phyloP scores from a whole-genome alignment of 2,113 vertebrate genomes.

The Nyctereutes procyonoides region DNA sequence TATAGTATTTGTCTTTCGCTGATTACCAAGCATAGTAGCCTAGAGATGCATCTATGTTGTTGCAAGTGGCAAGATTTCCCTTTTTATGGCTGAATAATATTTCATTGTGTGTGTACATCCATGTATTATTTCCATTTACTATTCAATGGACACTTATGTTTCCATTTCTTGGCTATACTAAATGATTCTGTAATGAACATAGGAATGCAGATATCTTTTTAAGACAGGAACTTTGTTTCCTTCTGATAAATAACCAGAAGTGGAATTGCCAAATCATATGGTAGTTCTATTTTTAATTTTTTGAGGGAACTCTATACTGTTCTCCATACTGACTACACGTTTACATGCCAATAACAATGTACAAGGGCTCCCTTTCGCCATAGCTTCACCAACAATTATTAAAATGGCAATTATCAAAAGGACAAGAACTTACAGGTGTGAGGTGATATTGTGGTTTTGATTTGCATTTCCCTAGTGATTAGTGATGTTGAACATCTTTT shows the following conservation, averaged over 20 bases:
- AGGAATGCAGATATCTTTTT: neutral
- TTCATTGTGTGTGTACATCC: neutral
- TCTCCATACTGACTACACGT: neutral
- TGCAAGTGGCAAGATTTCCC: neutral
- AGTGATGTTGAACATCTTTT: neutral
- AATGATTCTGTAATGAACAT: neutral
- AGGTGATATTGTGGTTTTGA: neutral
- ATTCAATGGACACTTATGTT: neutral
- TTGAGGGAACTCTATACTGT: neutral
- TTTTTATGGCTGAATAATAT: neutral
- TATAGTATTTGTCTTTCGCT: neutral
- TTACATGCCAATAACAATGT: neutral
- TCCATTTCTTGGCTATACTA: neutral
- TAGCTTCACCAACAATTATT: neutral
- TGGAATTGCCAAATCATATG: neutral
- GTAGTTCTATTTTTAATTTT: neutral
- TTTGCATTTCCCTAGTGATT: neutral
- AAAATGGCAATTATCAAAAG: too few species aligned
- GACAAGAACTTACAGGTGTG: neutral
- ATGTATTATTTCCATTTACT: neutral
- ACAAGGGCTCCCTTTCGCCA: neutral
- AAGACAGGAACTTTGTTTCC: neutral
- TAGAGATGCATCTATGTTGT: neutral
- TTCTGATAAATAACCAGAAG: neutral
- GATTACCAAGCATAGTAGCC: neutral